Base-by-base conservation (phyloP, 2,888 invertebrate species). In the Drosophila dives region DNA sequence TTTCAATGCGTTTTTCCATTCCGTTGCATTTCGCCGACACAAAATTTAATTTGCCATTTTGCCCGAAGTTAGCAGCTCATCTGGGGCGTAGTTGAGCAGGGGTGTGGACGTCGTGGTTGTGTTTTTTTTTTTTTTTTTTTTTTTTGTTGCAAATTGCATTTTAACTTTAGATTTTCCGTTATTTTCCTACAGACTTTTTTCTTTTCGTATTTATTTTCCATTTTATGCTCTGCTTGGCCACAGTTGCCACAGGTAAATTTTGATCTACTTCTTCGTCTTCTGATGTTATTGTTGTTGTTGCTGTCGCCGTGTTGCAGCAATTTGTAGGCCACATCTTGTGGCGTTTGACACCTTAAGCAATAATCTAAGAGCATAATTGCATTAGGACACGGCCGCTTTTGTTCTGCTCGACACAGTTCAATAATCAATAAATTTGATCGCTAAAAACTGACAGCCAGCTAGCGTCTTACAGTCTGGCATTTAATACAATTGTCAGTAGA, bases 141-240 rank as follows among this genome's bases (percentile, higher is more conserved):
- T 51, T 6, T 53, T 23, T 51, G 64, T 51, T 66, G 49, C 49
- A 75, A 83, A 72, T 67, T 86, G 86, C 86, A 84, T 85, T 84
- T 64, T 80, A 71, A 49, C 72, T 63, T 59, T 59, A 66, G 61
- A 71, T 71, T 82, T 77, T 51, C 55, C 32, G 33, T 51, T 70
- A 50, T 71, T 71, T 70, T 63, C 51, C 33, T 20, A 40, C 20
- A 56, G 38, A 34, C 17, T 48, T 38, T 51, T 29, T 45, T 48
- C 38, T 32, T 86, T 81, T 87, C 87, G 72, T 86, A 86, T 86
- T 89, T 86, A 89, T 88, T 90, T 89, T 88, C 77, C 76, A 86
- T 86, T 86, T 90, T 75, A 81, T 86, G 88, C 86, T 85, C 77
- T 65, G 75, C 75, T 87, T 85, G 73, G 76, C 83, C 69, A 71